Evolutionary conservation across 1,140 invertebrate species (phyloP), one percentile per base, ranked within the genome.

Genomic region (Rhopalosiphum padi): DNA sequence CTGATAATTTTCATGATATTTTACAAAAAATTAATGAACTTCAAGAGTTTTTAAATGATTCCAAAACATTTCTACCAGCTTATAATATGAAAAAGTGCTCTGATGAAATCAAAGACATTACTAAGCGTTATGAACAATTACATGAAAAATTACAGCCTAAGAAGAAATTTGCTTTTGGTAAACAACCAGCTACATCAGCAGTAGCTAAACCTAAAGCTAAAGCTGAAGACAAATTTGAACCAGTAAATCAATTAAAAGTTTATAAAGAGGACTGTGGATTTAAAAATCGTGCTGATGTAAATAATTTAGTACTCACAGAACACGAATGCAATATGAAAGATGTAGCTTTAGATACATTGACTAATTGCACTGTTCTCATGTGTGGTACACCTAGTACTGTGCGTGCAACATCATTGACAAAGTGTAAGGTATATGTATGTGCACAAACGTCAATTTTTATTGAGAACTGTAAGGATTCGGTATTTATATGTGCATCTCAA

Each of bases 381-480:
- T 86, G 35, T 86, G 91, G 91, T 53, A 53, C 51, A 51, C 91
- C 91, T 85, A 93, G 82, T 93, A 93, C 91, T n/a, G 35, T 93
- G 8, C 91, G 48, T 43, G 48, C 86, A 11, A 53, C 91, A 25
- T 93, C 82, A 55, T 53, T 93, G 6, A 30, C n/a, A 83, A 30
- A 2, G 9, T 86, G 91, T 86, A 55, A 93, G 43, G 30, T 93
- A 93, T 93, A 86, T 86, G 48, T 82, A 43, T 93, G 77, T 86
- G 91, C 91, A n/a, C 86, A n/a, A n/a, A 93, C 91, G 8, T 93
- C 91, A n/a, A 93, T 93, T 86, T 93, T 86, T 85, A 48, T 93
- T 30, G 91, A 93, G 30, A 85, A 93, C 30, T 93, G 91, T 93
- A 93, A 93, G 35, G 46, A 93, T 30, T n/a, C 82, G 11, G 46